Percentiles rank a stretch among this genome's conserved stretches.
Conservation (phyloP, 1,140 invertebrate species). For the Sipha flava region DNA sequence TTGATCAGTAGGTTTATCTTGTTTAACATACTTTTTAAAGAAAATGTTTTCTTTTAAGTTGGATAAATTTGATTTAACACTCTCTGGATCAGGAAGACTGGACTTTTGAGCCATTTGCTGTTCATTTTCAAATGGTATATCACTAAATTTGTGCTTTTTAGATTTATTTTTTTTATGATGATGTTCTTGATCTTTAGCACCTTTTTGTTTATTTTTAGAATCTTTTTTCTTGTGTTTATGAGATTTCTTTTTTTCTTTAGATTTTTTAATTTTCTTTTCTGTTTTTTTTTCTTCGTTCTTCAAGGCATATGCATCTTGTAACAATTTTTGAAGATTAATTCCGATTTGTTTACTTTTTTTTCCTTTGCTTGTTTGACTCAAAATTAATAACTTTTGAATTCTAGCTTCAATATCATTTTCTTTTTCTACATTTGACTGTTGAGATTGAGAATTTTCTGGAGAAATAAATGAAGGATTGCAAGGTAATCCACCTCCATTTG, state of each 20-base stretch:
- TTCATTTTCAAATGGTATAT: constrained; percentile 5
- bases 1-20: constrained; percentile 10
- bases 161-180: constrained; percentile 29
- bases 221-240: constrained; percentile 30
- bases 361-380: not conserved
- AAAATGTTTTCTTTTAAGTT: constrained; percentile 13
- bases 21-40: constrained; percentile 27
- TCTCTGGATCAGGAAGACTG: constrained; percentile 17
- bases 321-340: not conserved
- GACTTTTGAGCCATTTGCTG: not conserved
- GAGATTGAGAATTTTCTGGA: not conserved
- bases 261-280: not conserved
- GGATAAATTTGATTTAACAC: constrained; percentile 29
- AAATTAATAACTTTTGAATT: constrained; percentile 6
- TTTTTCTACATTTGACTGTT: not conserved
- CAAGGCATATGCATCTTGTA: constrained; percentile 4
- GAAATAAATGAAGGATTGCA: constrained; percentile 15
- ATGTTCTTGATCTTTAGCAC: constrained; percentile 10
- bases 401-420: constrained; percentile 10
- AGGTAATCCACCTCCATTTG: constrained; percentile 20
- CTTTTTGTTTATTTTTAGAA: constrained; percentile 19
- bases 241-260: constrained; percentile 25
- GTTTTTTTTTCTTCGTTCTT: constrained; percentile 23
- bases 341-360: constrained; percentile 15
- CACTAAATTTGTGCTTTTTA: constrained; percentile 1